Base-by-base conservation (phyloP, 2,888 invertebrate genomes). In the Oegoconia quadripuncta region DNA sequence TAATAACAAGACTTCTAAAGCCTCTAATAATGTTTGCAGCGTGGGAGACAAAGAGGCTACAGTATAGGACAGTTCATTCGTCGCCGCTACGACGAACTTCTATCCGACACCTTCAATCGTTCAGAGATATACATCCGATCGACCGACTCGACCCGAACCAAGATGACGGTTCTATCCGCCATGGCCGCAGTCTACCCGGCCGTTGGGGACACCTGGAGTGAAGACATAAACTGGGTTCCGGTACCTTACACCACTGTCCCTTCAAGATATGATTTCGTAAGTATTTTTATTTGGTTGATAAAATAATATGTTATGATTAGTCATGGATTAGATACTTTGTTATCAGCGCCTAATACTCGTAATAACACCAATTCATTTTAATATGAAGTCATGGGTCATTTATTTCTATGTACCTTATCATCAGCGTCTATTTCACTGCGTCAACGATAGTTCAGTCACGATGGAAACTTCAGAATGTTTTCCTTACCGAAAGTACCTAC, bases 51-150 rank as follows among this genome's bases (percentile, higher is more conserved):
- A 1, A 49, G 62, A 2, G 48, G 58, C 1, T 73, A 61, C 50
- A 29, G 50, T 4, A 35, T 64, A 2, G 71, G 71, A 3, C 18
- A 62, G 32, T 58, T 39, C 40, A 52, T 73, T 18, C 50, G 64
- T 1, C 18, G 40, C 1, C 61, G 74, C 0, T 76, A 75, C 43
- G 44, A 48, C 3, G 38, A 46, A 1, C 46, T 73, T 2, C 48
- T 76, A 2, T 61, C 73, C 0, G 48, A 51, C 0, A 35, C 44
- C 9, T 77, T 62, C 54, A 74, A 74, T 47, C 44, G 8, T 1
- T 71, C 74, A 0, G 69, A 75, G 46, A 64, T 76, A 27, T 71
- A 65, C 52, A 59, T 76, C 27, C 56, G 73, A 0, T 66, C 73
- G 3, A 72, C 74, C 1, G 75, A 74, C 48, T 65, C 65, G 14